Conservation (phyloP, 2,797 vertebrate species). For the Anableps anableps region DNA sequence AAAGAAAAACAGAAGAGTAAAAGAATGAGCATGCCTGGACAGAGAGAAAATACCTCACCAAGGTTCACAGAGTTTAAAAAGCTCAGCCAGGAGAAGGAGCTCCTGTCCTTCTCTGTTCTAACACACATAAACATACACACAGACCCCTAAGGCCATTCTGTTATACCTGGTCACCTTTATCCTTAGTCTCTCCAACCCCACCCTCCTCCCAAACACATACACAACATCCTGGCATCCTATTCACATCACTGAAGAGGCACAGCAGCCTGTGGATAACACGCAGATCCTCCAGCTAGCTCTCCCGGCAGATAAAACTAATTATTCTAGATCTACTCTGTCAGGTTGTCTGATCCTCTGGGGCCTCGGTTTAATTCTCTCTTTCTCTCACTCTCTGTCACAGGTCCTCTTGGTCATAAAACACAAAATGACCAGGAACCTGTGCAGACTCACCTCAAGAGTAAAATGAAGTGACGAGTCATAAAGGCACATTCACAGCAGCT, state of each 20-base stretch:
- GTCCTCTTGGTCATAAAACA: slow-evolving; percentile 41
- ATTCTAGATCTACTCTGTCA: slow-evolving; percentile 78
- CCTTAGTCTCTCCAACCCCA: slow-evolving; percentile 56
- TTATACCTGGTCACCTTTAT: slow-evolving; percentile 83
- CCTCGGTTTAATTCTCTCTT: slow-evolving; percentile 53
- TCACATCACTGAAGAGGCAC: slow-evolving; percentile 31
- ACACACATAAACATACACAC: slow-evolving; percentile 49
- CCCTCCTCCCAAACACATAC: slow-evolving; percentile 40
- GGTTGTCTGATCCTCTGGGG: slow-evolving; percentile 72
- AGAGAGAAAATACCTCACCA: slow-evolving; percentile 80
- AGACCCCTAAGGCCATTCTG: slow-evolving; percentile 71
- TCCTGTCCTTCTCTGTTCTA: slow-evolving; percentile 70
- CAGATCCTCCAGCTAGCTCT: slow-evolving; percentile 67
- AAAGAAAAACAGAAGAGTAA: slow-evolving; percentile 58
- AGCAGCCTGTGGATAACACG: slow-evolving; percentile 57
- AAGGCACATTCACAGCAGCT: slow-evolving; percentile 46
- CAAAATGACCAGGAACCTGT: slow-evolving; percentile 43
- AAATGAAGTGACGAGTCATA: slow-evolving; percentile 58
- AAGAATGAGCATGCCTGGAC: slow-evolving; percentile 79
- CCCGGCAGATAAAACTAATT: slow-evolving; percentile 77
- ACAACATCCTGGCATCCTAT: slow-evolving; percentile 38
- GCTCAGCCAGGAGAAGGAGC: slow-evolving; percentile 78
- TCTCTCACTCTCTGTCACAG: slow-evolving; percentile 23
- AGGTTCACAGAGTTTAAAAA: slow-evolving; percentile 81
- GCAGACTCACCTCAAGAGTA: slow-evolving; percentile 57